Evolutionary conservation across 1,140 invertebrate genomes (phyloP), one percentile per base, ranked within the genome.

Genomic region (Vanessa atalanta): DNA sequence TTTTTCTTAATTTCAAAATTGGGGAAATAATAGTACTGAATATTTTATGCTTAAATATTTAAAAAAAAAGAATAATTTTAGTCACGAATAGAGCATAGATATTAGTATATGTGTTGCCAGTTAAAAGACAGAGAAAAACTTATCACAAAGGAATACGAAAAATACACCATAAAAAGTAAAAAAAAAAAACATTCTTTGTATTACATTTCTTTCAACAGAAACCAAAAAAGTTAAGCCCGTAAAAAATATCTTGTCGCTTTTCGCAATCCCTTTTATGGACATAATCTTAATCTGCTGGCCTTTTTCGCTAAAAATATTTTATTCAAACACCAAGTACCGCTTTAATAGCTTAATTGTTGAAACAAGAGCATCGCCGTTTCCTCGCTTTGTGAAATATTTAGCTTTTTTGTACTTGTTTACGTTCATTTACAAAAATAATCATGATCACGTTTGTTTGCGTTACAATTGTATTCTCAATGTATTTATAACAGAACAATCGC

Each of bases 281-380:
- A 79, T 81, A 87, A 88, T 87, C 83, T 83, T 84, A 84, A 88
- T 84, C 79, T 43, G 57, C 76, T 82, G 79, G 77, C 84, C 83
- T 84, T 81, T 81, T 80, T 73, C 75, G 74, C 75, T 77, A 81
- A 86, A 88, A 88, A 85, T 84, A 84, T 90, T 90, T 20, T 86
- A 86, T 82, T 83, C 78, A 83, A 81, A 72, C 81, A 77, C 70
- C 77, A 80, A 83, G 78, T 82, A 73, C 50, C 73, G 61, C 71
- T 70, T 79, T 84, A 85, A 88, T 78, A 70, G 79, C 80, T 87
- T 90, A 85, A 86, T 86, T 85, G 84, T 80, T 74, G 71, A 79
- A 85, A 87, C 81, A 80, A 79, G 65, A 73, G 11, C 31, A 9
- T 47, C 20, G 20, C 63, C 47, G 43, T 48, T 66, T 65, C 51